A percentile compares a stretch with the other conserved stretches of the same genome.
phyloP scores from a whole-genome alignment of 2,797 vertebrate species.

The Hippocampus kuda region DNA sequence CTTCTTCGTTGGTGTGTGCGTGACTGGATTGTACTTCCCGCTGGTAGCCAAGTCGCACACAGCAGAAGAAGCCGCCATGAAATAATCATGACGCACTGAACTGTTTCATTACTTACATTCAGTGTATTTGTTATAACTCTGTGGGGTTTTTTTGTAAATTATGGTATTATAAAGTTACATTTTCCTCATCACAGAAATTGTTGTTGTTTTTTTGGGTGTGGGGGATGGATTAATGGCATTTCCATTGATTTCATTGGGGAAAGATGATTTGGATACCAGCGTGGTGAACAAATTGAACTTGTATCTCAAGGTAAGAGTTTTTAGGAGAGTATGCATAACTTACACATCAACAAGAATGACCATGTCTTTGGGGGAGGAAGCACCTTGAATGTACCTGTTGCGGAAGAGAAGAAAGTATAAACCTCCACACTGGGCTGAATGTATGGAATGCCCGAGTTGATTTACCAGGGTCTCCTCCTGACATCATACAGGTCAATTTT shows the following conservation, averaged over 20 bases:
- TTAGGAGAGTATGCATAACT: conserved; percentile 55
- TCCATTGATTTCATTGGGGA: background rate
- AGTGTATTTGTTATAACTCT: no score
- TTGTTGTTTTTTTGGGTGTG: no score
- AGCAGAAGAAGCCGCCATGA: no score
- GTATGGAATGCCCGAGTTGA: background rate
- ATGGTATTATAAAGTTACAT: no score
- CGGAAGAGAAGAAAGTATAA: conserved; percentile 9
- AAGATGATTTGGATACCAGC: background rate
- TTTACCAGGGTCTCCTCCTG: conserved; percentile 87
- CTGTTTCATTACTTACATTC: no score
- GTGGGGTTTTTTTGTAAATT: no score
- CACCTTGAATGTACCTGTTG: conserved; percentile 94
- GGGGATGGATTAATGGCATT: background rate
- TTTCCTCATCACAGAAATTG: background rate
- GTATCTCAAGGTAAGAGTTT: background rate
- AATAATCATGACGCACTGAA: no score
- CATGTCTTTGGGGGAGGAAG: conserved; percentile 98
- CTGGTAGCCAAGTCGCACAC: no score
- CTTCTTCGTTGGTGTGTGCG: no score
- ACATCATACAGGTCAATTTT: conserved; percentile 98
- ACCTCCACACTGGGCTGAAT: background rate
- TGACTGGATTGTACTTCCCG: no score
- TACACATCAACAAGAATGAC: conserved; percentile 98
- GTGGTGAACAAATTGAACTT: background rate